Evolutionary conservation across 2,888 invertebrate genomes (phyloP).

Genomic region (Erpobdella octoculata): DNA sequence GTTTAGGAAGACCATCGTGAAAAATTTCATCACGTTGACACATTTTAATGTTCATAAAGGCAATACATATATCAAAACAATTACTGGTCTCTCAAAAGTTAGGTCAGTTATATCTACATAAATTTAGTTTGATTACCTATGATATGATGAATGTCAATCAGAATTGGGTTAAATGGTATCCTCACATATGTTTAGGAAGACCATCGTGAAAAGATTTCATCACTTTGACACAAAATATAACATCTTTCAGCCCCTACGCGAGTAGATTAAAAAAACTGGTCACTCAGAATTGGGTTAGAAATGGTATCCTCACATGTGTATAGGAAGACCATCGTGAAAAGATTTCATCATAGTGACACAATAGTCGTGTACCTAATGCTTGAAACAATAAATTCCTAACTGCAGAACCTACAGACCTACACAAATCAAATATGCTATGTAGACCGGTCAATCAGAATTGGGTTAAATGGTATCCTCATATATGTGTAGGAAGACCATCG

Average conservation of each 20-base stretch:
- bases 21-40: not conserved
- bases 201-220: slow-evolving; percentile 19
- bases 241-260: too few species aligned
- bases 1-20: slow-evolving; percentile 5
- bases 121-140: too few species aligned
- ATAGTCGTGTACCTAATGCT: too few species aligned
- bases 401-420: too few species aligned
- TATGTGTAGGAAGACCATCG: slow-evolving; percentile 7
- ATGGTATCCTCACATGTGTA: not conserved
- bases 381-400: not conserved
- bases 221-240: not conserved
- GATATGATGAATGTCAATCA: too few species aligned
- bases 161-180: not conserved
- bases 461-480: not conserved
- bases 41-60: too few species aligned
- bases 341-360: not conserved
- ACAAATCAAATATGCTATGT: too few species aligned
- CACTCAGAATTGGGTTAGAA: not conserved
- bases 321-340: slow-evolving; percentile 7
- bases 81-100: too few species aligned
- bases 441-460: too few species aligned
- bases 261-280: not conserved
- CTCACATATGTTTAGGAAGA: slow-evolving; percentile 11
- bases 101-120: too few species aligned
- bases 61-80: too few species aligned